These are phyloP conservation scores for Oligia fasciuncula DNA, from an alignment of 2,888 invertebrate species.

Conservation along the genomic window DNA sequence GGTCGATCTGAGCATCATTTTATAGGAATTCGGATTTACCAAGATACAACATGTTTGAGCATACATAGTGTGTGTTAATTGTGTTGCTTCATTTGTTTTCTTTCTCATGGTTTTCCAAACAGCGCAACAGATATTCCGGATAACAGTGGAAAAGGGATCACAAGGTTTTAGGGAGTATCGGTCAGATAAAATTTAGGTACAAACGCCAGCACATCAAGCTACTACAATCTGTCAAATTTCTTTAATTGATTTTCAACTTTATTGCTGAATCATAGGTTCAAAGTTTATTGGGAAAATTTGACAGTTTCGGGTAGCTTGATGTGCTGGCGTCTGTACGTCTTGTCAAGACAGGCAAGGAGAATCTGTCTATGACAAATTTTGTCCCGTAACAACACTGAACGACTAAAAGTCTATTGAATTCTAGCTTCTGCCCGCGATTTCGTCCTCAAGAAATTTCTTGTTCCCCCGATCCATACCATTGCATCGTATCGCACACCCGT, in stretches of 20 bases:
- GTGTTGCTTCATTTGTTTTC: neutral
- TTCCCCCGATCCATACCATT: too few species aligned
- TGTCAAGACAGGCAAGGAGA: neutral
- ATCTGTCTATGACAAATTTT: neutral
- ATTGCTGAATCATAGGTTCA: too few species aligned
- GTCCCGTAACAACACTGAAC: neutral
- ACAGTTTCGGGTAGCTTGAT: too few species aligned
- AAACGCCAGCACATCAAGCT: too few species aligned
- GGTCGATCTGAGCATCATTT: constrained; percentile 29
- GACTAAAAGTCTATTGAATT: neutral
- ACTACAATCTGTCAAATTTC: too few species aligned
- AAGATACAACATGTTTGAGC: constrained; percentile 1
- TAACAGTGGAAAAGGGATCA: too few species aligned
- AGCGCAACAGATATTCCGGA: neutral
- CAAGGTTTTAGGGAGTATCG: neutral
- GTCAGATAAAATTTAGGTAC: neutral
- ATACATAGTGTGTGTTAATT: neutral
- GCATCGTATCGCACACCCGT: too few species aligned
- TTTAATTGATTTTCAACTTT: too few species aligned
- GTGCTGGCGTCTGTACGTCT: too few species aligned
- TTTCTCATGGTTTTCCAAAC: neutral
- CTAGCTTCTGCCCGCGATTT: too few species aligned
- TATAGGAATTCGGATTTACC: constrained; percentile 36
- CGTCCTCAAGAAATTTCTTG: too few species aligned
- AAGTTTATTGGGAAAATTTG: too few species aligned